Evolutionary conservation across 1,140 invertebrate species (phyloP), one percentile per base, ranked within the genome.

Genomic region (Pissodes strobi): DNA sequence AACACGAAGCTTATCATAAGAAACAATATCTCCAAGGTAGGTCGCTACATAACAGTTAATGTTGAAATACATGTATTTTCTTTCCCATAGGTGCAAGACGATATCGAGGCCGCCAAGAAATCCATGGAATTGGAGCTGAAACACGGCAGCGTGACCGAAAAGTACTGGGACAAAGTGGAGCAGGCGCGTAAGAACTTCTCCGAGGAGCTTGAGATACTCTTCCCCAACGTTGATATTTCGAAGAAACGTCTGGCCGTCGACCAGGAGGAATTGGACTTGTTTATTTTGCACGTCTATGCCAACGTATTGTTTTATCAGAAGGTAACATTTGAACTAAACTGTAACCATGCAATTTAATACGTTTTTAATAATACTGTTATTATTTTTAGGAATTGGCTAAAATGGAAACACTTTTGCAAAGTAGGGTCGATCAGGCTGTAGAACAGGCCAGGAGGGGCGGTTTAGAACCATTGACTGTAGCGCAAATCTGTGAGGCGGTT

Each of bases 171-270:
- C 17, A 87, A 83, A 77, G 68, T 90, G 13, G 85, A 88, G 66
- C 72, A 81, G n/a, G 88, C 89, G 2, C 81, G 90, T 1, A 83
- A 84, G 60, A 82, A 86, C 68, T 91, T 90, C 64, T 81, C 87
- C 53, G 84, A 90, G 12, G 89, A 92, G 77, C 78, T 92, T 30
- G 83, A 88, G 73, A 85, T 84, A 48, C 74, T 92, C 5, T 90
- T 90, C 73, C 89, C 90, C 0, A 84, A 83, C 27, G 77, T 90
- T 0, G 86, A 89, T 70, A 79, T 91, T 17, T 70, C 80, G 1
- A 83, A 89, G 0, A 85, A 87, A 64, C 82, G 86, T 45, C 70
- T 90, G n/a, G 81, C 84, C 10, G 67, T 90, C 8, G 78, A 76
- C 6, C 83, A 84, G 27, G 85, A 86, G 1, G 85, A 89, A 39